A percentile compares a stretch with the other conserved stretches of the same genome.
phyloP scores from a whole-genome alignment of 2,113 vertebrate species.

The Nibea albiflora region DNA sequence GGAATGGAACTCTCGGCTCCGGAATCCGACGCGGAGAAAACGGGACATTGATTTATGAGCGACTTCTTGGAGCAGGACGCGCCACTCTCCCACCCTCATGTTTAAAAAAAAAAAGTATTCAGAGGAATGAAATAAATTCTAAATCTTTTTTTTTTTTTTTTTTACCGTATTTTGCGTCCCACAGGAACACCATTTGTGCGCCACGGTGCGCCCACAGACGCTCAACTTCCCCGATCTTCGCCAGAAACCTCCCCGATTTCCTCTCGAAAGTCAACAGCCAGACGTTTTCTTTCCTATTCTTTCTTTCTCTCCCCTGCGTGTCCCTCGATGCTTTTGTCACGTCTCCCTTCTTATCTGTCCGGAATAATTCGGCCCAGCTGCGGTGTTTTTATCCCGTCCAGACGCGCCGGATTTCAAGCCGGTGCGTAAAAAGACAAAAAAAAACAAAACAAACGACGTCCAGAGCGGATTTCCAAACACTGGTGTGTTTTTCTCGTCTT shows the following conservation, averaged over 20 bases:
- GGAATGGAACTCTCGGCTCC: not conserved
- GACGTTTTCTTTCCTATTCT: not conserved
- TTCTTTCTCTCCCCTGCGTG: not conserved
- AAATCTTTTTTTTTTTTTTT: conserved; percentile 4
- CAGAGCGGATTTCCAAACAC: not conserved
- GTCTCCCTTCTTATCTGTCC: not conserved
- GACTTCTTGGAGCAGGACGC: not conserved
- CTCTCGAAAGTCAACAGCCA: not conserved
- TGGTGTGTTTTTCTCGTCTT: not conserved
- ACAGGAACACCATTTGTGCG: conserved; percentile 87
- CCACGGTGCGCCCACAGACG: conserved; percentile 22
- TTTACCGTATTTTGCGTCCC: conserved; percentile 88
- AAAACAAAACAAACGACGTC: not conserved
- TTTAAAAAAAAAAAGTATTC: too few species aligned
- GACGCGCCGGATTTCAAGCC: not conserved
- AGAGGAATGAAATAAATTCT: not conserved
- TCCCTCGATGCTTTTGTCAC: not conserved
- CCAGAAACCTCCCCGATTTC: conserved; percentile 1
- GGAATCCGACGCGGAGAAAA: not conserved
- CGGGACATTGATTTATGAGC: not conserved
- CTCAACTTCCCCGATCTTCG: conserved; percentile 23
- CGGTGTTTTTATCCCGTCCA: not conserved
- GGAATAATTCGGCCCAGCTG: not conserved
- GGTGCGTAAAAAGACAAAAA: conserved; percentile 7
- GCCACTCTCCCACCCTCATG: not conserved